phyloP scores from a whole-genome alignment of 2,888 invertebrate species.

The Mellilla xanthometata region DNA sequence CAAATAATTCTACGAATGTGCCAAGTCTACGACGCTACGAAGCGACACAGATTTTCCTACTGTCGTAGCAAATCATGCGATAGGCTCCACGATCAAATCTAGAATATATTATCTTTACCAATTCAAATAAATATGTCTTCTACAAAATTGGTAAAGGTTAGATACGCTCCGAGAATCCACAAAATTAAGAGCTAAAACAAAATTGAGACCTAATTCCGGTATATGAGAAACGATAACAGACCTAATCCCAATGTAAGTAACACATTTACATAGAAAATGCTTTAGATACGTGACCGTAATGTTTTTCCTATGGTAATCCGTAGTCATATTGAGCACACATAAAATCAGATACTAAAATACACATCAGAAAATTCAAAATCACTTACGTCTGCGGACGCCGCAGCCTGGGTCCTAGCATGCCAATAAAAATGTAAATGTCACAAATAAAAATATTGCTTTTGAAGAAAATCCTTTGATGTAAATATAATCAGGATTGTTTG shows the following conservation, averaged over 20 bases:
- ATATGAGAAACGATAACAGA: conserved; percentile 27
- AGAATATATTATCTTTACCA: too few species aligned
- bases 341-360: conserved; percentile 81
- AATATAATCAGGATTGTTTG: conserved; percentile 64
- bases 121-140: not conserved
- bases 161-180: not conserved
- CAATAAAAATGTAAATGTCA: conserved; percentile 81
- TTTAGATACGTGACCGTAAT: conserved; percentile 60
- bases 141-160: not conserved
- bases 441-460: conserved; percentile 80
- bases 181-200: conserved; percentile 10
- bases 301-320: conserved; percentile 68
- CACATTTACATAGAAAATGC: conserved; percentile 46
- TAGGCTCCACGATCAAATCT: too few species aligned
- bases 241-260: conserved; percentile 29
- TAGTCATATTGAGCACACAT: conserved; percentile 74
- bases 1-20: too few species aligned
- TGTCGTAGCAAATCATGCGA: too few species aligned
- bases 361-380: conserved; percentile 82
- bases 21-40: too few species aligned
- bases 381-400: conserved; percentile 76
- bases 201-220: conserved; percentile 11
- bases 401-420: conserved; percentile 75
- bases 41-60: too few species aligned
- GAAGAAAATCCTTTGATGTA: conserved; percentile 74